These are phyloP conservation scores for Heterotilapia buettikoferi DNA, from an alignment of 2,113 vertebrate species.

Conservation along the genomic window DNA sequence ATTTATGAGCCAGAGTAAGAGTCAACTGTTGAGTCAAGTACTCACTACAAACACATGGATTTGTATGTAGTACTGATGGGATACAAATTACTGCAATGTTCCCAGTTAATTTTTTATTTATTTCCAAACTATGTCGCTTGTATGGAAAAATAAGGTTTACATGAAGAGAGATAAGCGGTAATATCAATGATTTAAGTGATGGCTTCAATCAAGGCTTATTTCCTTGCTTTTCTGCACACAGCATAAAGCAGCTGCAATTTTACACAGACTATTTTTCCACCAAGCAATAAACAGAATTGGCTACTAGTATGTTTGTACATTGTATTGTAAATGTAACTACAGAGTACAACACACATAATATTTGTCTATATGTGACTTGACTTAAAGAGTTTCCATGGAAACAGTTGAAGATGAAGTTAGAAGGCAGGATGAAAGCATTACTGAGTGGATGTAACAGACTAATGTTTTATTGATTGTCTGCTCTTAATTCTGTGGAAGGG, in stretches of 20 bases:
- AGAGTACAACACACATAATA: not conserved
- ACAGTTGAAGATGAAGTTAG: not conserved
- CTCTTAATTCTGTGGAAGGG: conserved; percentile 3
- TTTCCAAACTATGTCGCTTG: not conserved
- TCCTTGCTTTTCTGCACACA: conserved; percentile 6
- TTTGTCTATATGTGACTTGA: not conserved
- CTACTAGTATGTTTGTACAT: not conserved
- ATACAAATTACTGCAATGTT: not conserved
- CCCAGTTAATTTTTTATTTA: not conserved
- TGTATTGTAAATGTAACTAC: not conserved
- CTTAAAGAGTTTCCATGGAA: conserved; percentile 37
- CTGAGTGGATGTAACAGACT: not conserved
- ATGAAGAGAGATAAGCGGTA: not conserved
- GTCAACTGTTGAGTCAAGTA: not conserved
- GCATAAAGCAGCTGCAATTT: not conserved
- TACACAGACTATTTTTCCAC: not conserved
- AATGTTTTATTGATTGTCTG: conserved; percentile 32
- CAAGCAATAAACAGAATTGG: not conserved
- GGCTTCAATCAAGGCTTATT: conserved; percentile 15
- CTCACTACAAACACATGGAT: not conserved
- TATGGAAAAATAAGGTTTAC: not conserved
- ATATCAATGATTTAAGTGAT: conserved; percentile 15
- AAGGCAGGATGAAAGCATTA: not conserved
- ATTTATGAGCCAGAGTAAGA: not conserved
- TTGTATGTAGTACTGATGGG: not conserved